A percentile compares a stretch with the other conserved stretches of the same genome.
Evolutionary conservation across 2,888 invertebrate species (phyloP).

Genomic region (Hypercompe scribonia): DNA sequence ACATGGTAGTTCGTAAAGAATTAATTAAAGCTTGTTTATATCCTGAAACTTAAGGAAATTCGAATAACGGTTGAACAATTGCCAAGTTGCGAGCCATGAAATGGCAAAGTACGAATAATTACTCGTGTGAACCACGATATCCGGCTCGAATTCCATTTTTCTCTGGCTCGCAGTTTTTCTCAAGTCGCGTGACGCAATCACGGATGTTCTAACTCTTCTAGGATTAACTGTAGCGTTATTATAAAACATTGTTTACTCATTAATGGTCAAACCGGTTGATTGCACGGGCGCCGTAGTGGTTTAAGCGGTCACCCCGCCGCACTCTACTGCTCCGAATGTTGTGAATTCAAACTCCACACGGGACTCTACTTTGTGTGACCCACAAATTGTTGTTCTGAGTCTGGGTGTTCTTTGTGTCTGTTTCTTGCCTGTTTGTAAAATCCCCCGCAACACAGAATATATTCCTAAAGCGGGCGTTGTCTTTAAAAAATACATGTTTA

Average conservation of each 20-base stretch:
- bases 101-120: constrained; percentile 55
- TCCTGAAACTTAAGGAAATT: constrained; percentile 74
- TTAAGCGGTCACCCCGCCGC: too few species aligned
- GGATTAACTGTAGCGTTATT: constrained; percentile 55
- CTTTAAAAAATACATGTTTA: too few species aligned
- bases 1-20: constrained; percentile 58
- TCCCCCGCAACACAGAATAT: too few species aligned
- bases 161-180: constrained; percentile 76
- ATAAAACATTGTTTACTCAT: constrained; percentile 55
- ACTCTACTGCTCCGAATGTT: too few species aligned
- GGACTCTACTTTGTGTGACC: too few species aligned
- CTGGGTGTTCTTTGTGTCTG: too few species aligned
- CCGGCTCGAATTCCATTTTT: constrained; percentile 81
- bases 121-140: constrained; percentile 80
- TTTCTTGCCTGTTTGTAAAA: too few species aligned
- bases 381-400: too few species aligned
- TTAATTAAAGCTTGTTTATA: constrained; percentile 70
- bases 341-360: too few species aligned
- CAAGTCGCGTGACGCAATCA: constrained; percentile 75
- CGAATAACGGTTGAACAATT: constrained; percentile 63
- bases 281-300: too few species aligned
- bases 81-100: constrained; percentile 47
- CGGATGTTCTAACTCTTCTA: constrained; percentile 66
- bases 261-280: constrained; percentile 48
- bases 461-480: too few species aligned